Evolutionary conservation across 2,113 vertebrate genomes (phyloP).

Genomic region (Calidris pygmaea): DNA sequence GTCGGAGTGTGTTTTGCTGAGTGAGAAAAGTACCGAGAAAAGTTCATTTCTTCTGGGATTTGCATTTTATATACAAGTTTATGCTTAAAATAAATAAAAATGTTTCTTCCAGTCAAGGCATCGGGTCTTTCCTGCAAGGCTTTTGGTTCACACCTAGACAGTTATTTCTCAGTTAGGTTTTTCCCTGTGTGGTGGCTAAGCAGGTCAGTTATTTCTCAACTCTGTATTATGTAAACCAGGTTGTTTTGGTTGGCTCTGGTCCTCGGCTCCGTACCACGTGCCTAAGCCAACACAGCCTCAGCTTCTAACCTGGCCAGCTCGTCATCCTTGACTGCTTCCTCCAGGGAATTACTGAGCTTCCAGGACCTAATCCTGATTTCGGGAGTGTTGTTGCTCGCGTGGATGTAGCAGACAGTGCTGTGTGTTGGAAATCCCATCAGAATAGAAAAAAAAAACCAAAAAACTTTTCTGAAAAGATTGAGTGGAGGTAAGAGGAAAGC

Average conservation of each 20-base stretch:
- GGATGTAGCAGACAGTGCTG: background rate
- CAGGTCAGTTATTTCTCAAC: conserved; percentile 29
- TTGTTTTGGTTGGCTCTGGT: conserved; percentile 49
- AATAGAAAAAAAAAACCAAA: background rate
- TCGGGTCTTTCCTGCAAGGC: background rate
- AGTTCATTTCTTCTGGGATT: conserved; percentile 13
- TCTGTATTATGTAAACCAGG: background rate
- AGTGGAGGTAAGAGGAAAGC: background rate
- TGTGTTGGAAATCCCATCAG: background rate
- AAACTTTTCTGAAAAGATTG: background rate
- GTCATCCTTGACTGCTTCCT: background rate
- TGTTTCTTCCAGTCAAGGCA: background rate
- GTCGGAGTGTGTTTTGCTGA: background rate
- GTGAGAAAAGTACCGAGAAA: background rate
- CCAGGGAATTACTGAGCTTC: background rate
- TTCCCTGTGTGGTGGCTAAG: background rate
- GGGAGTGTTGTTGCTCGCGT: fast-evolving
- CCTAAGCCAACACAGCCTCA: background rate
- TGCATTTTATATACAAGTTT: background rate
- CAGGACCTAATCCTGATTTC: fast-evolving
- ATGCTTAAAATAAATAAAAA: background rate
- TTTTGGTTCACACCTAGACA: conserved; percentile 39
- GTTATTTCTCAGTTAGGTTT: conserved; percentile 28
- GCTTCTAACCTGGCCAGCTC: background rate
- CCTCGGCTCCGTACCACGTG: background rate